Base-by-base conservation (phyloP, 2,113 vertebrate species). In the Indicator maculatus region DNA sequence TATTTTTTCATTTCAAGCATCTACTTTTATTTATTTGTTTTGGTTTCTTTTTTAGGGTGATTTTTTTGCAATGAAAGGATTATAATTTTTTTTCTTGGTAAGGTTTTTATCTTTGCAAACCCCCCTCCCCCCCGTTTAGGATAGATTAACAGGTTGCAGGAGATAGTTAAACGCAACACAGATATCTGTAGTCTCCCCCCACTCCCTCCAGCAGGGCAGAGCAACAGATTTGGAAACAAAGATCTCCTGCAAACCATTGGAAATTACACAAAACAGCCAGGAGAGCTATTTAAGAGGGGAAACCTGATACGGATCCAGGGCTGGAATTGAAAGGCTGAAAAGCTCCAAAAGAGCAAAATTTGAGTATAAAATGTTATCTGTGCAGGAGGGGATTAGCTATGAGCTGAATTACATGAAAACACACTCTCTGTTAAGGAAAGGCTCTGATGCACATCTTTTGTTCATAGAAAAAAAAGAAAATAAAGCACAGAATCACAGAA, bases 221-320 rank as follows among this genome's bases (percentile, higher is more conserved):
- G 61, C 91, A 95, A 72, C 69, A 72, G 52, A 86, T 93, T 83
- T 69, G 44, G 91, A 93, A 96, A 96, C 39, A 74, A 84, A 90
- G 82, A 90, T 52, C 92, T 79, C 45, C 82, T 77, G 64, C 64
- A 96, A 97, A 88, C 58, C 52, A 65, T 5, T 94, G 94, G 82
- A 96, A 96, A 83, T 97, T 96, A 96, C 95, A 96, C 58, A 97
- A 97, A 97, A 87, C 93, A 97, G 95, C 95, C 82, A 96, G 63
- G 80, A 83, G 70, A 92, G 80, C 83, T 96, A 89, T 91, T 72
- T 90, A 89, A 97, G 71, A 80, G 41, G 79, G 94, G 94, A 94
- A 96, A 96, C 59, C 76, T 88, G 89, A 97, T 90, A 93, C 5
- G 87, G 89, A 96, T 93, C 79, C 61, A 97, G 89, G 5, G 11